Evolutionary conservation across 2,888 invertebrate genomes (phyloP).

Genomic region (Blomia tropicalis): DNA sequence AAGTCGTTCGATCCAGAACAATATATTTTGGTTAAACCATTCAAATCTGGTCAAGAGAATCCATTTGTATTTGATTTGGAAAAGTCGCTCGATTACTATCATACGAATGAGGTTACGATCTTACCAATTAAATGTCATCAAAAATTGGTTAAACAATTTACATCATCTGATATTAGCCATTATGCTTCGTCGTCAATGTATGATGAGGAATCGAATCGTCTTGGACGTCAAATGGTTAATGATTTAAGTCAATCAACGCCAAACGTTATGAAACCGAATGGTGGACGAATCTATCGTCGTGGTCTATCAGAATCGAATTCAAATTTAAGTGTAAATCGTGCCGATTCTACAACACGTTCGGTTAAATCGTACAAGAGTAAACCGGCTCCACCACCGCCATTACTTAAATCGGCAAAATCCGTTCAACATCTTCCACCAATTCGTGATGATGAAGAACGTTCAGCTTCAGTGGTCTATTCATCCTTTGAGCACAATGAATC

Average conservation of each 20-base stretch:
- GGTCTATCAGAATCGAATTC: background rate
- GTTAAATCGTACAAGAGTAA: slow-evolving; percentile 12
- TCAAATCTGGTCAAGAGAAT: slow-evolving; percentile 38
- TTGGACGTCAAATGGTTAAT: background rate
- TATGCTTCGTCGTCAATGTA: background rate
- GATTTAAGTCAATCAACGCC: slow-evolving; percentile 23
- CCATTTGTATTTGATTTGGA: slow-evolving; percentile 48
- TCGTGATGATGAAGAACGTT: background rate
- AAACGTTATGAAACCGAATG: slow-evolving; percentile 15
- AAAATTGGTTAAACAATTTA: slow-evolving; percentile 15
- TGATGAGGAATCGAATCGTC: slow-evolving; percentile 4
- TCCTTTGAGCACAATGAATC: background rate
- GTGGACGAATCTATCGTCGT: background rate
- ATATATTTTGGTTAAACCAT: slow-evolving; percentile 48
- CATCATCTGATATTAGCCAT: background rate
- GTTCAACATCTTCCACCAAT: background rate
- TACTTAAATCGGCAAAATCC: background rate
- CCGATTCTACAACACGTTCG: background rate
- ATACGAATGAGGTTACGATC: slow-evolving; percentile 46
- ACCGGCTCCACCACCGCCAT: slow-evolving; percentile 18
- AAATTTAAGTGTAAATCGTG: background rate
- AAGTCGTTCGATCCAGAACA: slow-evolving; percentile 55
- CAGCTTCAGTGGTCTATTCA: background rate
- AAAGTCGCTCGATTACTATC: slow-evolving; percentile 47
- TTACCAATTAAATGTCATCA: slow-evolving; percentile 33